These are phyloP conservation scores for Clusia tigrina DNA, from an alignment of 2,888 invertebrate genomes.

Conservation along the genomic window DNA sequence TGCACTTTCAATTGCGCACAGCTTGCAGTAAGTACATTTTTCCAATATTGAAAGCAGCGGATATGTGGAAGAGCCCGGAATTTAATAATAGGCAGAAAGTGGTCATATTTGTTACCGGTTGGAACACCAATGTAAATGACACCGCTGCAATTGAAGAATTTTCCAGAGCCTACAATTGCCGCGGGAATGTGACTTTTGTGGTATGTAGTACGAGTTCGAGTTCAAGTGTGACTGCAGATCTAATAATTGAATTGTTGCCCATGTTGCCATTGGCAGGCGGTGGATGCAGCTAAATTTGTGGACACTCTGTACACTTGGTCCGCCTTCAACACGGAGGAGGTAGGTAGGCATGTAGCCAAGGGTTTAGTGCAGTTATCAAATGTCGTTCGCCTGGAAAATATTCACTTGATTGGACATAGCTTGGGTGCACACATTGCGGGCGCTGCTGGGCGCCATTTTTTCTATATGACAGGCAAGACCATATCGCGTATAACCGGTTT, in stretches of 20 bases:
- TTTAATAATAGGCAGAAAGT: slow-evolving; percentile 56
- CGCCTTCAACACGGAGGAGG: slow-evolving; percentile 59
- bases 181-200: slow-evolving; percentile 61
- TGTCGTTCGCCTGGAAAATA: slow-evolving; percentile 48
- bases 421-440: slow-evolving; percentile 63
- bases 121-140: slow-evolving; percentile 59
- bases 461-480: slow-evolving; percentile 43
- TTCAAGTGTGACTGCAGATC: no score
- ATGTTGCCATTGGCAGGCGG: slow-evolving; percentile 52
- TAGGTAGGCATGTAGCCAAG: slow-evolving; percentile 53
- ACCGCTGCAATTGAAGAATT: slow-evolving; percentile 49
- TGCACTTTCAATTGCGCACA: slow-evolving; percentile 58
- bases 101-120: slow-evolving; percentile 61
- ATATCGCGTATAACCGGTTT: slow-evolving; percentile 60
- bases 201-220: no score
- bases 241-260: no score
- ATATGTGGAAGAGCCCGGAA: slow-evolving; percentile 55
- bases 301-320: slow-evolving; percentile 62
- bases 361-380: slow-evolving; percentile 52
- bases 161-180: slow-evolving; percentile 56
- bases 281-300: slow-evolving; percentile 57
- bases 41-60: slow-evolving; percentile 49
- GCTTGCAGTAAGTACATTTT: slow-evolving; percentile 48
- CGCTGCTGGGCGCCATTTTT: slow-evolving; percentile 55
- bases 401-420: slow-evolving; percentile 63